Conservation (phyloP, 1,140 invertebrate genomes). For the Micrasema minimum region DNA sequence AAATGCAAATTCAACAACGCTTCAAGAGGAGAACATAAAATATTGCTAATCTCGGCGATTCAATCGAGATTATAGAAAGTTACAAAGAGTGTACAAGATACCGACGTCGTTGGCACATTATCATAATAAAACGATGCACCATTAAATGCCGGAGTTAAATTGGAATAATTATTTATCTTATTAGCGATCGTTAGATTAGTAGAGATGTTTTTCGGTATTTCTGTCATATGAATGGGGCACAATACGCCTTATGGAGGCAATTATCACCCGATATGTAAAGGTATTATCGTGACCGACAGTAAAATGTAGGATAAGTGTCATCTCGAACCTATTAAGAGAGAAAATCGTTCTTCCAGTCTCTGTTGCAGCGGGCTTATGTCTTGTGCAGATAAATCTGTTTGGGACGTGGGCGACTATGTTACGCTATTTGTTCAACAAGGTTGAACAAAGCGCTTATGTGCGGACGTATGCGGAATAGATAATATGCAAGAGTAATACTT, state of each 20-base stretch:
- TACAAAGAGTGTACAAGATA: slow-evolving; percentile 1
- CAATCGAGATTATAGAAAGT: slow-evolving; percentile 15
- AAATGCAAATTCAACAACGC: slow-evolving; percentile 16
- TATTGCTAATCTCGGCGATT: slow-evolving; percentile 12
- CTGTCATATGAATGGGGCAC: slow-evolving; percentile 1
- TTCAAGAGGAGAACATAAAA: slow-evolving; percentile 4
- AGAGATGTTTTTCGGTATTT: neutral
- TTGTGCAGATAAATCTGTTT: slow-evolving; percentile 21
- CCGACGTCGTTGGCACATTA: no score
- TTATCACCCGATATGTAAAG: slow-evolving; percentile 5
- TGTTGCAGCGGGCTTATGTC: neutral
- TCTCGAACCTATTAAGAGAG: slow-evolving; percentile 21
- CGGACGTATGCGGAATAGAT: slow-evolving; percentile 9
- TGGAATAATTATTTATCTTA: slow-evolving; percentile 3
- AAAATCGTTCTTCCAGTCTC: slow-evolving; percentile 14
- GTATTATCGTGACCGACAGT: slow-evolving; percentile 1
- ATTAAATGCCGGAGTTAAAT: neutral
- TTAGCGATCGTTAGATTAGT: slow-evolving; percentile 1
- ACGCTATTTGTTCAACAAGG: slow-evolving; percentile 15
- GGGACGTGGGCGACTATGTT: slow-evolving; percentile 11
- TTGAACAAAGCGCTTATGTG: neutral
- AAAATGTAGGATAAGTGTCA: slow-evolving; percentile 30
- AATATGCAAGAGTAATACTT: neutral
- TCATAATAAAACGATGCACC: slow-evolving; percentile 15
- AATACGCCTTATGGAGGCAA: neutral